Base-by-base conservation (phyloP, 1,140 invertebrate genomes). In the Streblospio benedicti region DNA sequence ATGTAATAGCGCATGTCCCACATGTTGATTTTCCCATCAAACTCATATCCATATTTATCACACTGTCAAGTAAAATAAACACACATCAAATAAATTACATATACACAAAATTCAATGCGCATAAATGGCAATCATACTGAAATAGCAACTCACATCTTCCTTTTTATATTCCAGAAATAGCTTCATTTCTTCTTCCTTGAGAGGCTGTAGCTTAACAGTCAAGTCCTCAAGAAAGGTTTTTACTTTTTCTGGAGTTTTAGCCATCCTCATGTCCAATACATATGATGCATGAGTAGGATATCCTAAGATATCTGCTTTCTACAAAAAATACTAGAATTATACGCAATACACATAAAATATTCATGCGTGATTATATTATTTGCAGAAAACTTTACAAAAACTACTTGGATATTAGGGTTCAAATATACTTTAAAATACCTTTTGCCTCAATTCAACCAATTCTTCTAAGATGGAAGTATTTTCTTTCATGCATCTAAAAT, bases 1-100 rank as follows among this genome's bases (percentile, higher is more conserved):
- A 79, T 78, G 66, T 78, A 83, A 66, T 82, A 82, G 2, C 75
- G 69, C 20, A 78, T 64, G 65, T 83, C 82, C 76, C 79, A 83
- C 62, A 74, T 73, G 61, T 82, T 75, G 30, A 83, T 65, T 59
- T 76, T 72, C 2, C 68, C 73, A 62, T 81, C 79, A 71, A 71
- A 79, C 35, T 73, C 69, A 61, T 71, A 78, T 4, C 73, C 73
- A 61, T 74, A 69, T 57, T 79, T 72, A 35, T 79, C 71, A 71
- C 79, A 81, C 81, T 82, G 66, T 47, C 71, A 69, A 55, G 61
- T 49, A n/a, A 54, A 59, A 56, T 20, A 71, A 69, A 55, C 61
- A 51, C n/a, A 54, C 55, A 56, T 20, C n/a, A 55, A 35, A 23
- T 0, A 31, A 55, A 55, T 41, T 57, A 38, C 31, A 12, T 58